Base-by-base conservation (phyloP, 2,113 vertebrate genomes). In the Toxotes chatareus region DNA sequence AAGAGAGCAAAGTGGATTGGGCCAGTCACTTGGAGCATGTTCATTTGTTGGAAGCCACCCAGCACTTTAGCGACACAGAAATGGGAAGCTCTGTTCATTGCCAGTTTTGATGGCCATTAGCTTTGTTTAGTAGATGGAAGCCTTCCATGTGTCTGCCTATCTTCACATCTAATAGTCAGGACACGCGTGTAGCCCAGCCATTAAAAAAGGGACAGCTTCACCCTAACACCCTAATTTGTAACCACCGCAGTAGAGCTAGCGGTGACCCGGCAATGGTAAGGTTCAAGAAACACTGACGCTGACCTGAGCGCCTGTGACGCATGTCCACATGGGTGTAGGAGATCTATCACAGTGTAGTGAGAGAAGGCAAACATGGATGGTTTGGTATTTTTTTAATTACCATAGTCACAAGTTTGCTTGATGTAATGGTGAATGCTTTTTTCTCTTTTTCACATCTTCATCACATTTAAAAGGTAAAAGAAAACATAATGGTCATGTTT, bases 31-130 rank as follows among this genome's bases (percentile, higher is more conserved):
- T 83, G 81, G 85, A 73, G 86, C 76, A 64, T 89, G 83, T 82
- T 93, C 80, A 88, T 87, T 79, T 89, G 86, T 73, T 93, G 89
- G 82, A 91, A 66, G 63, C 63, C 61, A 55, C 64, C 91, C 87
- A 90, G 81, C 49, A 59, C 79, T 77, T 77, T 67, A 70, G 86
- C 56, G 67, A 86, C 90, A 89, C 78, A 84, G 81, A 87, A 81
- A 84, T 71, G 72, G 84, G 77, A 83, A 78, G 84, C 78, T 74
- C 69, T 64, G 32, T n/a, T 53, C 61, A 12, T 81, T 88, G 84
- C 85, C 71, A 79, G 62, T 82, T 81, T 80, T 80, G 79, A 84
- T 85, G 73, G 76, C 79, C 73, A 73, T 85, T 83, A 81, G 59
- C 79, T 77, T 66, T 70, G 67, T 83, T 84, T 72, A 64, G 78